Evolutionary conservation across 2,113 vertebrate species (phyloP).

Genomic region (Azemiops feae): DNA sequence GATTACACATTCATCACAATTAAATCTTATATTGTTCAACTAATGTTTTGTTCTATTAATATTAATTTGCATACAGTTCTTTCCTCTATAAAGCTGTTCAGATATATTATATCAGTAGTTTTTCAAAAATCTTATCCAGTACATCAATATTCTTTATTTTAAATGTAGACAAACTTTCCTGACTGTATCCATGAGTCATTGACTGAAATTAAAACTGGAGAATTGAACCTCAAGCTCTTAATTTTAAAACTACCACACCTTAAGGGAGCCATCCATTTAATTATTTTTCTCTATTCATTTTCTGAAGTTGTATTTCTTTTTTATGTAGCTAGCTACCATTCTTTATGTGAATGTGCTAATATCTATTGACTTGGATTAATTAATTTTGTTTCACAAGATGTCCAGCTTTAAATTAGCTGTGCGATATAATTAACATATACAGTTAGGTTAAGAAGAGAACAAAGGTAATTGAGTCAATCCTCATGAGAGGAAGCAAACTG

Average conservation of each 20-base stretch:
- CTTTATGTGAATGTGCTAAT: background rate
- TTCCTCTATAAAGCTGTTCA: background rate
- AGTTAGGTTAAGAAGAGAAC: background rate
- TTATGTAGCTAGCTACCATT: background rate
- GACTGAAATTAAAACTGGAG: background rate
- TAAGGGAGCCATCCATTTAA: background rate
- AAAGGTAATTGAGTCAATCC: background rate
- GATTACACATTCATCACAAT: background rate
- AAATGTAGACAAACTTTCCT: background rate
- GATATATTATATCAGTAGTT: background rate
- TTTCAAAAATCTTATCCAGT: background rate
- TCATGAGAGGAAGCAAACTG: background rate
- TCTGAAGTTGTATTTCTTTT: background rate
- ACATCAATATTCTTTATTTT: background rate
- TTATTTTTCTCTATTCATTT: background rate
- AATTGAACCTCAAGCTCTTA: background rate
- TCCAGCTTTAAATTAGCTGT: slow-evolving; percentile 18
- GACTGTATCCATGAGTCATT: background rate
- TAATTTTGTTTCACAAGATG: slow-evolving; percentile 39
- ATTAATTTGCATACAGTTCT: background rate
- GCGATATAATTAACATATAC: background rate
- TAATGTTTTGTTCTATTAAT: background rate
- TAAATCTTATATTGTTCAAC: background rate
- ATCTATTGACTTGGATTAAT: background rate
- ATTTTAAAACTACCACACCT: background rate